These are phyloP conservation scores for Corvus moneduloides DNA, from an alignment of 2,113 vertebrate genomes.

Conservation along the genomic window DNA sequence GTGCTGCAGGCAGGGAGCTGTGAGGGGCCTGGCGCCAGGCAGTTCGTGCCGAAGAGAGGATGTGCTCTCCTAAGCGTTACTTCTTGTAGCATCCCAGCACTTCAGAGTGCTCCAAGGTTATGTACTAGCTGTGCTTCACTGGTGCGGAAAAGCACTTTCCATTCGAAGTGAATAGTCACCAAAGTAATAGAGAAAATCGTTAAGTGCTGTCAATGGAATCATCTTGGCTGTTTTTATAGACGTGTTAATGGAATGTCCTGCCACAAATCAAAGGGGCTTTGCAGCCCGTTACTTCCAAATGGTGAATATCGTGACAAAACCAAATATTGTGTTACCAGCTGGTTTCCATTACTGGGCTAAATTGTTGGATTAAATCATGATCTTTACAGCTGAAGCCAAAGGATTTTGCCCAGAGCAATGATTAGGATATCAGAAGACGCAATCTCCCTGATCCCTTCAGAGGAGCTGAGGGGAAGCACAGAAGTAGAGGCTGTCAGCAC, in stretches of 20 bases:
- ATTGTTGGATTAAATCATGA: background rate
- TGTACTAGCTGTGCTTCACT: background rate
- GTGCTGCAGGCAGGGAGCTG: background rate
- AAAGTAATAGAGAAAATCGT: slow-evolving; percentile 22
- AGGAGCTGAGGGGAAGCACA: background rate
- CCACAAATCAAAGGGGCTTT: background rate
- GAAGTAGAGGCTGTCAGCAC: background rate
- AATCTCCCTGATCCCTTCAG: background rate
- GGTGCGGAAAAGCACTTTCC: slow-evolving; percentile 22
- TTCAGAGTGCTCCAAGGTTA: background rate
- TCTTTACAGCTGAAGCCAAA: background rate
- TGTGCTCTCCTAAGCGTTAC: background rate
- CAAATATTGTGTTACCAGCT: background rate
- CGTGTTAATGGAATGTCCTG: background rate
- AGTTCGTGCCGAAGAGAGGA: fast-evolving
- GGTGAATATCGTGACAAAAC: background rate
- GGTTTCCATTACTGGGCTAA: background rate
- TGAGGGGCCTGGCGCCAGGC: fast-evolving
- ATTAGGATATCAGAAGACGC: background rate
- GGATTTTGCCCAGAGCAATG: background rate
- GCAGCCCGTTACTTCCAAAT: background rate
- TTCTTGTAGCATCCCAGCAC: background rate
- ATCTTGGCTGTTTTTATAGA: background rate
- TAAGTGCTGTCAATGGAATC: background rate
- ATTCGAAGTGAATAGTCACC: slow-evolving; percentile 3